Evolutionary conservation across 2,797 vertebrate species (phyloP), one percentile per base, ranked within the genome.

Genomic region (Anabacerthia variegaticeps): DNA sequence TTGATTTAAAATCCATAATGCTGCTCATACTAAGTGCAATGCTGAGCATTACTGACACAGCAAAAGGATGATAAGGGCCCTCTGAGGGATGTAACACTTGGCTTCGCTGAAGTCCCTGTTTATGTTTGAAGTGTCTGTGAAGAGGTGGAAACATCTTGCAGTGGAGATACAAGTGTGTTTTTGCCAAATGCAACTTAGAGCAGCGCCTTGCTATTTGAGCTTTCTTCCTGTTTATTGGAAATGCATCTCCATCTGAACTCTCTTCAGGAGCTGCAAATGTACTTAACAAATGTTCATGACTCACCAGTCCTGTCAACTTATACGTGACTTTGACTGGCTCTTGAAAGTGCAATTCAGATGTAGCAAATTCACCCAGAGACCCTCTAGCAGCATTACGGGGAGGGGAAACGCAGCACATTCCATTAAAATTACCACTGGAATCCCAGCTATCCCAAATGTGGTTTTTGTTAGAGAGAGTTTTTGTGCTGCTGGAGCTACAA

Each of bases 1-100:
- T 94, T 93, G 96, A 93, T 96, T 96, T 96, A 96, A 97, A 97
- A 96, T 96, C 93, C 91, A 90, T 97, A 95, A 59, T 10, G 61
- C 76, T 89, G 69, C 84, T 96, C 41, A 3, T 61, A 28, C 54
- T 80, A 63, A 95, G 84, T 94, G 86, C 83, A 73, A 58, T 11
- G 7, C 55, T 69, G 67, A 93, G 61, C 15, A 2, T 90, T 93
- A 69, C 92, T 94, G 92, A 83, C 92, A 27, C 62, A 94, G 91
- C 58, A 28, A 49, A 80, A 92, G 49, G 77, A 86, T 85, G 81
- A 59, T 85, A 36, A 94, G 73, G 48, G n/a, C 46, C 81, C 94
- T 93, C 89, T 4, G 46, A 80, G 95, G 79, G 88, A 73, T 95
- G 96, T 96, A 95, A 97, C 89, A 39, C 62, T 93, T 89, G 77